Base-by-base conservation (phyloP, 1,140 invertebrate species). In the Vanessa atalanta region DNA sequence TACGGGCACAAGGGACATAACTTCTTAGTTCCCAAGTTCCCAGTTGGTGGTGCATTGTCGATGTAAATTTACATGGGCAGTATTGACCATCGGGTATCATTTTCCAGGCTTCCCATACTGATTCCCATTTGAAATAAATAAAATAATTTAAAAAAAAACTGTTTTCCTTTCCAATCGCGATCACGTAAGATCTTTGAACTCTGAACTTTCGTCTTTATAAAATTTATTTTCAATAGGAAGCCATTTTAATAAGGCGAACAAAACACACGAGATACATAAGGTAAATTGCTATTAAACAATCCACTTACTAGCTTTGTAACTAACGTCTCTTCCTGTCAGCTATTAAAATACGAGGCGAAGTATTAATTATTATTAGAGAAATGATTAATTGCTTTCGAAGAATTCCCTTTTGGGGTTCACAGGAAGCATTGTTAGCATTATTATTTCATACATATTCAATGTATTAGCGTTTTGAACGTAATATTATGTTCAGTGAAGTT, bases 291-390 rank as follows among this genome's bases (percentile, higher is more conserved):
- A 61, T 61, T 31, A 23, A 61, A n/a, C 26, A 61, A 61, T 61
- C 51, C 50, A 55, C 65, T 53, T 67, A 31, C 26, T 55, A 16
- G 51, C 65, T 67, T 67, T 26, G 12, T 67, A 67, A 67, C 26
- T 55, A 67, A 51, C 16, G 26, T 20, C 53, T 57, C 51, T 64
- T 47, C n/a, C 47, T 26, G 68, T 48, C 61, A 72, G 48, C 70
- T 50, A 76, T 73, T 76, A 73, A 72, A 79, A 73, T 69, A 76
- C 64, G 61, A 23, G 64, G 65, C 71, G 53, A 51, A 47, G 70
- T 79, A 86, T 84, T 83, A 81, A 86, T 85, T 81, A 83, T 79
- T 84, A 84, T 80, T 82, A 82, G 65, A 55, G 60, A 79, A 78
- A 80, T 84, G 80, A 84, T 84, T 86, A 83, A 87, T 84, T 81